Evolutionary conservation across 2,888 invertebrate genomes (phyloP).

Genomic region (Himalopsyche kuldschensis): DNA sequence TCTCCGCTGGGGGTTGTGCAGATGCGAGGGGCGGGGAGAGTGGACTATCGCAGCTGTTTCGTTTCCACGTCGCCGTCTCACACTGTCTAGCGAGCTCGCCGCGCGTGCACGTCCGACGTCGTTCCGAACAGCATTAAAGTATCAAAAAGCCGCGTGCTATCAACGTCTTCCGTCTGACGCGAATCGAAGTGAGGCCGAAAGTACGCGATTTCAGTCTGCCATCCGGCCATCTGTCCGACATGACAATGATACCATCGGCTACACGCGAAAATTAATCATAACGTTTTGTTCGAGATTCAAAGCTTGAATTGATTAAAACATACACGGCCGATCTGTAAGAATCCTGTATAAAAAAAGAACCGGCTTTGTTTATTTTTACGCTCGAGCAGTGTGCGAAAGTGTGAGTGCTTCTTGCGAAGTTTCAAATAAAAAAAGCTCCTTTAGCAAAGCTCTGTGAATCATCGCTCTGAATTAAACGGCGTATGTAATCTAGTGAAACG

Average conservation of each 20-base stretch:
- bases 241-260: background rate
- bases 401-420: background rate
- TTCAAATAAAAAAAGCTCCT: background rate
- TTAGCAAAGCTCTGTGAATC: background rate
- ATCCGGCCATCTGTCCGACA: background rate
- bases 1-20: background rate
- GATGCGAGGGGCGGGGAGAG: background rate
- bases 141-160: background rate
- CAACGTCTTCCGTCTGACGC: background rate
- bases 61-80: background rate
- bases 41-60: background rate
- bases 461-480: background rate
- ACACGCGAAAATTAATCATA: background rate
- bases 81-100: background rate
- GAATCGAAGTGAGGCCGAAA: background rate
- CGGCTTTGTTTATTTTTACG: background rate
- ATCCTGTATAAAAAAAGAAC: background rate
- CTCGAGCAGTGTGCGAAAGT: background rate
- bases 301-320: background rate
- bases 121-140: background rate
- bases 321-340: background rate
- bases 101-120: background rate
- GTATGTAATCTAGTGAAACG: background rate
- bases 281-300: background rate
- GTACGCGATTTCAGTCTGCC: background rate